A percentile compares a stretch with the other conserved stretches of the same genome.
Conservation (phyloP, 2,797 vertebrate genomes). For the Xyrichtys novacula region DNA sequence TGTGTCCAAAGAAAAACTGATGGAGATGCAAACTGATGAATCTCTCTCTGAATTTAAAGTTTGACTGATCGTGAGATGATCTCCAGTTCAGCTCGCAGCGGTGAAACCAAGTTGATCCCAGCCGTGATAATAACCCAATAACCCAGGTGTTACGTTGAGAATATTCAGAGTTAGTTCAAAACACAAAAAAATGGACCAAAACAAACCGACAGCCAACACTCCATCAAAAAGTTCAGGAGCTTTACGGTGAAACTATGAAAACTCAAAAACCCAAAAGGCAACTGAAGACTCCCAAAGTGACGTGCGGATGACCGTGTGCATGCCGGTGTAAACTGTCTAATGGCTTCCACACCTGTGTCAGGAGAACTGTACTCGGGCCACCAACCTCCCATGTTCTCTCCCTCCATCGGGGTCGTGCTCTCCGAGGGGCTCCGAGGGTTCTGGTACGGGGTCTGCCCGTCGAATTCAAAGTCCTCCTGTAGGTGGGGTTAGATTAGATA, state of each 20-base stretch:
- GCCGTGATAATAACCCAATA: not conserved
- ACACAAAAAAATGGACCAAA: constrained; percentile 12
- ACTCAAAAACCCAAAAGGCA: constrained; percentile 51
- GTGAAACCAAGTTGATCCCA: constrained; percentile 21
- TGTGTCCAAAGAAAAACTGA: constrained; percentile 78
- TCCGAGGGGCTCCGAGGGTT: constrained; percentile 80
- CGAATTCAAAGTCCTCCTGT: constrained; percentile 90
- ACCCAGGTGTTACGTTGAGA: constrained; percentile 6
- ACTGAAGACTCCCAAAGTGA: constrained; percentile 42
- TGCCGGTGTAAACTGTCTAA: constrained; percentile 89
- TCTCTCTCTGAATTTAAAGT: not conserved
- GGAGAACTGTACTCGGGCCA: constrained; percentile 95
- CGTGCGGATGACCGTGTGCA: constrained; percentile 83
- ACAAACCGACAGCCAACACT: constrained; percentile 49
- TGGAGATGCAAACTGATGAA: constrained; percentile 63
- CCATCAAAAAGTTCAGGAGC: constrained; percentile 29
- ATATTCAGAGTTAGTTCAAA: constrained; percentile 25
- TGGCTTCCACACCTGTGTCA: constrained; percentile 91
- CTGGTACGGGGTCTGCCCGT: constrained; percentile 81
- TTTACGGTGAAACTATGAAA: constrained; percentile 52
- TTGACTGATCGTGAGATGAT: not conserved
- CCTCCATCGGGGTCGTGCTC: constrained; percentile 86
- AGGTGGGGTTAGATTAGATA: no score
- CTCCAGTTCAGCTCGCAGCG: constrained; percentile 16
- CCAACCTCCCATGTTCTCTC: constrained; percentile 99